Evolutionary conservation across 2,113 vertebrate species (phyloP), one percentile per base, ranked within the genome.

Genomic region (Mystacornis crossleyi): DNA sequence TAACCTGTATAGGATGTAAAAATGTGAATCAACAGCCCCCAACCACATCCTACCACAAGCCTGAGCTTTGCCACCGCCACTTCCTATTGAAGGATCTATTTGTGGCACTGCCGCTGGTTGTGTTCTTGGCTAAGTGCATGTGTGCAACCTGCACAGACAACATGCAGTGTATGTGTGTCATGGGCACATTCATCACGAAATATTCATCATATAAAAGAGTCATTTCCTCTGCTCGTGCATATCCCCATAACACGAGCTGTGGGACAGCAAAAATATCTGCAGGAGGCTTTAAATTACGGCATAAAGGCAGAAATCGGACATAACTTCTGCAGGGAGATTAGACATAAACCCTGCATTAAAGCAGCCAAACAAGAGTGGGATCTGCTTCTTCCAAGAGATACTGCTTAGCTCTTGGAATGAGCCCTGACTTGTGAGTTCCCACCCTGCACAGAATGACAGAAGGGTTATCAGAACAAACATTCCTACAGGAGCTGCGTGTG

Each of bases 1-100:
- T n/a, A 67, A 95, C 85, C 90, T 92, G 83, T 13, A 55, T 12
- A 25, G 31, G 57, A 81, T 16, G 71, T 14, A 75, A 65, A 93
- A 88, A 55, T 8, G 48, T 82, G 93, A 95, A 95, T 69, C 78
- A 72, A 87, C 70, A 91, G 83, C 83, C 26, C 79, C 38, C 53
- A 74, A 81, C 97, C 97, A 96, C 97, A 96, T 97, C 96, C 96
- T 95, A 82, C 94, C 94, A 4, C 90, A 72, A 79, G 38, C n/a
- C 26, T 81, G 60, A 69, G 78, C 69, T 74, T 72, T 91, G 33
- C 86, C 7, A 2, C 55, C 42, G 5, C 92, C 10, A 38, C 69
- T 96, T 97, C 96, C 97, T 92, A 84, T 43, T 17, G 86, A 48
- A 92, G 62, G n/a, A 33, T n/a, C 91, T 85, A 79, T 79, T 87